Evolutionary conservation across 2,888 invertebrate genomes (phyloP).

Genomic region (Pachydiplax longipennis): DNA sequence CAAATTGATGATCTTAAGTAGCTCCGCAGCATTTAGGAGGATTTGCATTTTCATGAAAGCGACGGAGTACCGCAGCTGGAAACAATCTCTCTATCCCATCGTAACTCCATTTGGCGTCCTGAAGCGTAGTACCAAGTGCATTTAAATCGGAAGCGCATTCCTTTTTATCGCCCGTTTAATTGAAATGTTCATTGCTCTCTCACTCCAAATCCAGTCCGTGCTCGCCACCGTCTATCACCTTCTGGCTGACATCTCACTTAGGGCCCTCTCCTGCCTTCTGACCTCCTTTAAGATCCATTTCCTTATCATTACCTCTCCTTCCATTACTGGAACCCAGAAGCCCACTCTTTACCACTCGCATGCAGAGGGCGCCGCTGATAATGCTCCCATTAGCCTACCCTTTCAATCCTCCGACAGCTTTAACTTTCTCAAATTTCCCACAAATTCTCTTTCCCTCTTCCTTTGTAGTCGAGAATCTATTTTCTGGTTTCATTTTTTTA

Average conservation of each 20-base stretch:
- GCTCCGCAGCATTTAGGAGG: too few relatives aligned
- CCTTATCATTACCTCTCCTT: constrained; percentile 15
- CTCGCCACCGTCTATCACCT: constrained; percentile 5
- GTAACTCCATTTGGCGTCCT: too few relatives aligned
- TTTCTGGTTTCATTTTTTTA: background rate
- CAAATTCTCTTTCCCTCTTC: constrained; percentile 9
- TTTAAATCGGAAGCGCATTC: background rate
- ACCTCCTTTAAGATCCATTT: constrained; percentile 43
- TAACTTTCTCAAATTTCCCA: constrained; percentile 4
- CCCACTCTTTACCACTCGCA: background rate
- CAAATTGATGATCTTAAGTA: too few relatives aligned
- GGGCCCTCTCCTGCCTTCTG: background rate
- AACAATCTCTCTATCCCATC: too few relatives aligned
- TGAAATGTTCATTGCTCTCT: background rate
- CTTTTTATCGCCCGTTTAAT: background rate
- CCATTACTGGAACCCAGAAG: background rate
- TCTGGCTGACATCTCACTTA: constrained; percentile 27
- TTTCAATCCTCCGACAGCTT: constrained; percentile 17
- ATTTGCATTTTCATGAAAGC: too few relatives aligned
- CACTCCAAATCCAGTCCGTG: background rate
- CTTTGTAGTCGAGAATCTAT: background rate
- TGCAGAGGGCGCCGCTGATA: constrained; percentile 4
- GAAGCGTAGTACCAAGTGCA: background rate
- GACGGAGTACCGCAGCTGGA: too few relatives aligned
- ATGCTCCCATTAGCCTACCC: constrained; percentile 30